A percentile compares a stretch with the other conserved stretches of the same genome.
phyloP scores from a whole-genome alignment of 1,140 invertebrate species.

The fruit fly (Drosophila melanogaster) region DNA sequence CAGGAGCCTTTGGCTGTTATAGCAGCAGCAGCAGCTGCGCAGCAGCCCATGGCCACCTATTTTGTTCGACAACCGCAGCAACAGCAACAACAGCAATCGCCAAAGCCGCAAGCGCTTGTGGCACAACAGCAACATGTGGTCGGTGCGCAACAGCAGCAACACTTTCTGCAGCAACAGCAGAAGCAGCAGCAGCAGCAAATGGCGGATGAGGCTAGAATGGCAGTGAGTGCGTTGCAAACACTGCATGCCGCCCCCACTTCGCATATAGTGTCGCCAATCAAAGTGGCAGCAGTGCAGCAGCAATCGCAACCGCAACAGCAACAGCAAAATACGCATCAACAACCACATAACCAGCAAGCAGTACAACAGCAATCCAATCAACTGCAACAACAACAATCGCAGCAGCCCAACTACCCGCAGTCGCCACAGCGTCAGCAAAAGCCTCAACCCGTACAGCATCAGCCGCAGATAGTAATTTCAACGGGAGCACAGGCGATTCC shows the following conservation, averaged over 20 bases:
- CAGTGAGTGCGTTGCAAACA: conserved; percentile 68
- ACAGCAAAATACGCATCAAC: conserved; percentile 9
- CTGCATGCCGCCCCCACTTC: conserved; percentile 61
- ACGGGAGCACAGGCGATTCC: conserved; percentile 5
- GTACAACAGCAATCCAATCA: conserved; percentile 8
- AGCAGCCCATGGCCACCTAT: conserved; percentile 49
- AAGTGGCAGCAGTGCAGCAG: conserved; percentile 37
- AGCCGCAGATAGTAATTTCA: conserved; percentile 34
- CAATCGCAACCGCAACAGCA: conserved; percentile 31
- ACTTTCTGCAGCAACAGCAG: conserved; percentile 30
- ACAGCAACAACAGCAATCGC: conserved; percentile 24
- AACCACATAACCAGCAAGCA: not conserved
- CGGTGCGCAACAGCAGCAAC: conserved; percentile 19
- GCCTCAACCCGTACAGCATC: conserved; percentile 2
- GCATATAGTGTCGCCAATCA: conserved; percentile 44
- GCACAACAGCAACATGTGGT: conserved; percentile 18
- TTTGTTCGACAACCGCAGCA: conserved; percentile 47
- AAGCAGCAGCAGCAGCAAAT: conserved; percentile 38
- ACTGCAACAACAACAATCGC: conserved; percentile 4
- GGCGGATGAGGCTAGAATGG: conserved; percentile 69
- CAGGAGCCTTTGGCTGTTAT: conserved; percentile 69
- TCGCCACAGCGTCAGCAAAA: conserved; percentile 18
- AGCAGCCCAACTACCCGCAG: conserved; percentile 3
- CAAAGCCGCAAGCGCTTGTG: conserved; percentile 27
- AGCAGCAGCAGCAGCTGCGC: conserved; percentile 57